Evolutionary conservation across 2,797 vertebrate species (phyloP), one percentile per base, ranked within the genome.

Genomic region (Coilia nasus): DNA sequence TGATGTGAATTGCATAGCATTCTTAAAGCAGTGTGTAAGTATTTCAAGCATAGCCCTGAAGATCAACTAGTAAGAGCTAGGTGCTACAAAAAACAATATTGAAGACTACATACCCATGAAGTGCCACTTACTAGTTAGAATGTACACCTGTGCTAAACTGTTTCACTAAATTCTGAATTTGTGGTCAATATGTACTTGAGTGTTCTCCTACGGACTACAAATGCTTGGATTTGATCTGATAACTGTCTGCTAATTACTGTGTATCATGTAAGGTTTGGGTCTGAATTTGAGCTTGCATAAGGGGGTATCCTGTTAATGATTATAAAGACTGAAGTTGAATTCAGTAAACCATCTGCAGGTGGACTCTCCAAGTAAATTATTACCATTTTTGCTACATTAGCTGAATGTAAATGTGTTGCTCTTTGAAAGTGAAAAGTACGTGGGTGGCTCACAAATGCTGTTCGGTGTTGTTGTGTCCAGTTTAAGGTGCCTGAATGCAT

Each of bases 401-500:
- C 28, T 2, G 25, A 71, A 5, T 31, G 64, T 78, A 21, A 78
- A 0, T 41, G 17, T 44, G 15, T 44, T 78, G 31, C 71, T 78
- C 50, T 78, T 44, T 19, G 62, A 14, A 31, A 62, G 59, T n/a
- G 62, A 25, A 35, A 35, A 31, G 67, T 25, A 10, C 19, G 1
- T 44, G 71, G 0, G 21, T 19, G 31, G 4, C 41, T 78, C 71
- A 78, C 19, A 35, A 41, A 1, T 78, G 71, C 9, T 9, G 31
- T 9, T 19, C 11, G 15, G 1, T 64, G 15, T 44, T 89, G 67
- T 87, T 90, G 25, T 81, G 19, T 90, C 81, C 90, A 99, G 98
- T 87, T 94, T 99, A 91, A 95, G 98, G 82, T 97, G 96, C 85
- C 93, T 99, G 83, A 99, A 99, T 21, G 97, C 96, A 6, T 99